Evolutionary conservation across 2,888 invertebrate species (phyloP), one percentile per base, ranked within the genome.

Genomic region (Hyles lineata): DNA sequence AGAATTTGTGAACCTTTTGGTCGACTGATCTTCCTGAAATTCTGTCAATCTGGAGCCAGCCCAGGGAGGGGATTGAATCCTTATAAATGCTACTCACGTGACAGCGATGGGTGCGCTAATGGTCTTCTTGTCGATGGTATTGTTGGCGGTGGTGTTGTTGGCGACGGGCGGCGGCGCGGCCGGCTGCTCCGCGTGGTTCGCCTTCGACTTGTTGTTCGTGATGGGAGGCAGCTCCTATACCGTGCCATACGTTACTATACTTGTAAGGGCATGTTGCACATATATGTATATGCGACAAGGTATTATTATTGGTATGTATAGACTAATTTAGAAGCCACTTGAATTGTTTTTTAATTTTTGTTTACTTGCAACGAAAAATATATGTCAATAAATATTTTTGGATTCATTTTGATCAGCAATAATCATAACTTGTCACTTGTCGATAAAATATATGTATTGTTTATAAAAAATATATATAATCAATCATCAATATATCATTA

Each of bases 41-140:
- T n/a, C n/a, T n/a, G n/a, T n/a, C n/a, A n/a, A n/a, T n/a, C n/a
- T n/a, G n/a, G n/a, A n/a, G n/a, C n/a, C n/a, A n/a, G n/a, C n/a
- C n/a, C n/a, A n/a, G n/a, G n/a, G n/a, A n/a, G n/a, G n/a, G n/a
- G n/a, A n/a, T n/a, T n/a, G n/a, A 29, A 29, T 29, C 29, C 29
- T 58, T 32, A 29, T 29, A 11, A 15, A 55, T 29, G 9, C 21
- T 17, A 91, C 93, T 91, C 72, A 94, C 95, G 95, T 95, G 81
- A 94, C 95, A 77, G 95, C 92, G 15, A 94, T 93, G n/a, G 94
- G 94, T 23, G 94, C 94, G 79, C 94, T 94, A 75, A 94, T 94
- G 67, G 82, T 92, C 80, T 94, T 95, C 88, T 95, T 94, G 81
- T 94, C 94, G 77, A 94, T 93, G 76, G 92, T 90, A 75, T 92